phyloP scores from a whole-genome alignment of 2,797 vertebrate species.

The Notamacropus eugenii region DNA sequence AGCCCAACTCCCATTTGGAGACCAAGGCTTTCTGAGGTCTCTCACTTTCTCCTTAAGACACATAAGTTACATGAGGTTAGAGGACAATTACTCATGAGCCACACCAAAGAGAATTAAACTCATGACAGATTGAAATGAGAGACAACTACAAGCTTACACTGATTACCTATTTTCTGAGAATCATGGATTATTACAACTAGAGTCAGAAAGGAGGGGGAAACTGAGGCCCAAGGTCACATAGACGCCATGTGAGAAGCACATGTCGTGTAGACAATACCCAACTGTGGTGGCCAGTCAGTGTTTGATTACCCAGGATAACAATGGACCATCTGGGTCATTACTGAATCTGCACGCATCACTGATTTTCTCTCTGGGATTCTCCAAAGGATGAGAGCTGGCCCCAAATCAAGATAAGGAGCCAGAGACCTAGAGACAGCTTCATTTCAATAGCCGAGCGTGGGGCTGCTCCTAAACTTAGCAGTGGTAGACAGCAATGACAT shows the following conservation, averaged over 20 bases:
- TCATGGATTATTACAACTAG: neutral
- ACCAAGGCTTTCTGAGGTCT: neutral
- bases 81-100: neutral
- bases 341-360: too few species aligned
- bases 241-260: neutral
- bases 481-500: too few species aligned
- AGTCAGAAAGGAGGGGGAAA: neutral
- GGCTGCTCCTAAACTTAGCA: neutral
- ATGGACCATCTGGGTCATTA: neutral
- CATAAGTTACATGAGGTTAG: neutral
- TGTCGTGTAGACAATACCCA: neutral
- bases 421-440: neutral
- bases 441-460: neutral
- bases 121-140: neutral
- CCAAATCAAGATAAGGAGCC: neutral
- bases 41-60: neutral
- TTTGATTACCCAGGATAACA: neutral
- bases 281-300: accelerated
- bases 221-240: neutral
- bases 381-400: neutral
- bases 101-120: neutral
- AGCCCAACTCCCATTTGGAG: neutral
- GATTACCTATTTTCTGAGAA: neutral
- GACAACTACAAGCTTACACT: too few species aligned
- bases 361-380: neutral